phyloP scores from a whole-genome alignment of 2,113 vertebrate genomes.

The Eleginops maclovinus region DNA sequence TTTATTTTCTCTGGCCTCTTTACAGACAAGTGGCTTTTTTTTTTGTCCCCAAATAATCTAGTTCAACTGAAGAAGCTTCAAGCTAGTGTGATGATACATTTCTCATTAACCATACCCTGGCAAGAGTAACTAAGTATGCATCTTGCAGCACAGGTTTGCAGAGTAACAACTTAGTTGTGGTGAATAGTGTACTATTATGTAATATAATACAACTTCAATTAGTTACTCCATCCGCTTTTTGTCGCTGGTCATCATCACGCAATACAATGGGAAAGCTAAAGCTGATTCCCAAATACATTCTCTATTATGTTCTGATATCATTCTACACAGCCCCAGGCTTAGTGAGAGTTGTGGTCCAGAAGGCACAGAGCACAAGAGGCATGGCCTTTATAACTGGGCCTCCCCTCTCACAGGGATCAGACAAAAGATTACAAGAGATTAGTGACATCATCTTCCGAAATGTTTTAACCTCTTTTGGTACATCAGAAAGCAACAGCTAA shows the following conservation, averaged over 20 bases:
- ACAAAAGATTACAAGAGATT: constrained; percentile 56
- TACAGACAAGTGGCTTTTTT: constrained; percentile 16
- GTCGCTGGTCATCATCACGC: neutral
- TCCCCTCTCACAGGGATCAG: constrained; percentile 37
- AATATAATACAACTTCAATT: neutral
- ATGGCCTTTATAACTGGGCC: constrained; percentile 39
- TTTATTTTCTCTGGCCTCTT: constrained; percentile 20
- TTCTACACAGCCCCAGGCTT: constrained; percentile 17
- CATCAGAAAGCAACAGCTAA: neutral
- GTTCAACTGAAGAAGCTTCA: constrained; percentile 15
- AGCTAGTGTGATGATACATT: constrained; percentile 21
- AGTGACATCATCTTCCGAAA: constrained; percentile 37
- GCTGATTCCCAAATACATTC: neutral
- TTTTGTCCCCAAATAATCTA: constrained; percentile 19
- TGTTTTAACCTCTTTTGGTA: neutral
- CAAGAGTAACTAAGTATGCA: neutral
- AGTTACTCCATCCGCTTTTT: neutral
- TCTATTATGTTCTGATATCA: constrained; percentile 21
- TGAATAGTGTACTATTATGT: neutral
- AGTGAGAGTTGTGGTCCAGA: constrained; percentile 9
- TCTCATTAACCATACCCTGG: constrained; percentile 8
- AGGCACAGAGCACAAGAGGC: constrained; percentile 22
- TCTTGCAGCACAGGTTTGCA: neutral
- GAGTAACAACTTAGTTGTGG: neutral
- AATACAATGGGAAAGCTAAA: neutral